Conservation (phyloP, 2,888 invertebrate genomes). For the Gnatocerus cornutus region DNA sequence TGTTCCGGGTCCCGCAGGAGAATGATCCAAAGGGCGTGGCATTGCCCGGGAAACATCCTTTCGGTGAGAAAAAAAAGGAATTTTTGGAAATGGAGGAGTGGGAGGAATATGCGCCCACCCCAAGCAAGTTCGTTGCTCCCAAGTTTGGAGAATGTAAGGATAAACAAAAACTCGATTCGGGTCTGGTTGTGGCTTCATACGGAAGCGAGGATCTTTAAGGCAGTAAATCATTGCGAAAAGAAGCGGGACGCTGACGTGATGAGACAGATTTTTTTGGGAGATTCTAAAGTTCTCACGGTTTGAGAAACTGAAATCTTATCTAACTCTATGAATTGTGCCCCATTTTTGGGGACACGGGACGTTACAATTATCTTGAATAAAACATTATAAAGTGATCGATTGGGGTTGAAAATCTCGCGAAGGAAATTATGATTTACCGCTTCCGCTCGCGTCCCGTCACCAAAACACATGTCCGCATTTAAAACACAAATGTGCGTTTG, state of each 20-base stretch:
- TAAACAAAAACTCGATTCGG: constrained; percentile 42
- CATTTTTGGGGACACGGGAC: constrained; percentile 5
- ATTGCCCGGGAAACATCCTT: constrained; percentile 54
- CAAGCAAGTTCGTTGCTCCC: constrained; percentile 46
- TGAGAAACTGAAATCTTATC: constrained; percentile 13
- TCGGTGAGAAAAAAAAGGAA: constrained; percentile 21
- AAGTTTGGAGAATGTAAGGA: constrained; percentile 22
- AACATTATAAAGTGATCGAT: constrained; percentile 18
- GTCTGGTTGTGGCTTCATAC: constrained; percentile 30
- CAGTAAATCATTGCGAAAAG: constrained; percentile 33
- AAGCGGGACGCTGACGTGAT: constrained; percentile 3
- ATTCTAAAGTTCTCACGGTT: constrained; percentile 34
- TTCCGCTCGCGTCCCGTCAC: constrained; percentile 26
- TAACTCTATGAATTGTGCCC: no score
- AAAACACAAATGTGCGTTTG: constrained; percentile 30
- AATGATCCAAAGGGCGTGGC: constrained; percentile 56
- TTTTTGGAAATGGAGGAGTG: constrained; percentile 21
- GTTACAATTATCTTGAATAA: constrained; percentile 21
- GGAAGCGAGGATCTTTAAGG: constrained; percentile 26
- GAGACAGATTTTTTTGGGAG: constrained; percentile 25
- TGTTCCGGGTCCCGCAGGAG: constrained; percentile 53
- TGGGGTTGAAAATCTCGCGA: constrained; percentile 17
- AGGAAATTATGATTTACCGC: constrained; percentile 15
- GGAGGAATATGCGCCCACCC: constrained; percentile 21
- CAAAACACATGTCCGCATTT: constrained; percentile 26